These are phyloP conservation scores for Pyrgus malvae DNA, from an alignment of 2,888 invertebrate genomes.

Conservation along the genomic window DNA sequence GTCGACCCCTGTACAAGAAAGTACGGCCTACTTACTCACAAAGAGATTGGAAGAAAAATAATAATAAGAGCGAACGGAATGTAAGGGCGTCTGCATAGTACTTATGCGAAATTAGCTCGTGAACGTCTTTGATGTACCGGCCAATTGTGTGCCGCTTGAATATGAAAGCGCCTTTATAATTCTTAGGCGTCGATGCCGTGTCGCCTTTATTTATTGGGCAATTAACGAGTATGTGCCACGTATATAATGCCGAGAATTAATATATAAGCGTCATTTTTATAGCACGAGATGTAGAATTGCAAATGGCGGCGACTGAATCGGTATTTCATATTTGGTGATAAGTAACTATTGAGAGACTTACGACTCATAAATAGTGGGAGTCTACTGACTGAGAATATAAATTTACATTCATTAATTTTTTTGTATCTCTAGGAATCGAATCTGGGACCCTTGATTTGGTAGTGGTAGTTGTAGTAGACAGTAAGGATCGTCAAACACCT, in stretches of 20 bases:
- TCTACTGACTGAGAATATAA: no score
- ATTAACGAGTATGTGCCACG: slow-evolving; percentile 39
- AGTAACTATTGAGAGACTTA: no score
- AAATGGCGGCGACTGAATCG: slow-evolving; percentile 14
- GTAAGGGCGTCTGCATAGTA: slow-evolving; percentile 72
- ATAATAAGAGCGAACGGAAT: slow-evolving; percentile 60
- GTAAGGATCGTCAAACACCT: no score
- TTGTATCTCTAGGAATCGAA: no score
- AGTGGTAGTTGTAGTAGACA: no score
- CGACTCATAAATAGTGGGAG: no score
- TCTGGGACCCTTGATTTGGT: no score
- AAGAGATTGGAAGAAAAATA: slow-evolving; percentile 71
- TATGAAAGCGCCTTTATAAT: slow-evolving; percentile 72
- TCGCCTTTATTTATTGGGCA: slow-evolving; percentile 46
- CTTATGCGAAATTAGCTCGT: slow-evolving; percentile 79
- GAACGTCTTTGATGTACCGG: slow-evolving; percentile 73
- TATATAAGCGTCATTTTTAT: slow-evolving; percentile 18
- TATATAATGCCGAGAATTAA: slow-evolving; percentile 32
- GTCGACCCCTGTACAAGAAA: slow-evolving; percentile 58
- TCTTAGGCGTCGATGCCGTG: slow-evolving; percentile 55
- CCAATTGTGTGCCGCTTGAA: slow-evolving; percentile 66
- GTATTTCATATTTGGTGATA: background rate
- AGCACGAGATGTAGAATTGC: slow-evolving; percentile 6
- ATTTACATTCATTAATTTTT: no score
- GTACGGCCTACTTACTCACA: slow-evolving; percentile 66